These are phyloP conservation scores for Phengaris arion DNA, from an alignment of 2,888 invertebrate species.

Conservation along the genomic window DNA sequence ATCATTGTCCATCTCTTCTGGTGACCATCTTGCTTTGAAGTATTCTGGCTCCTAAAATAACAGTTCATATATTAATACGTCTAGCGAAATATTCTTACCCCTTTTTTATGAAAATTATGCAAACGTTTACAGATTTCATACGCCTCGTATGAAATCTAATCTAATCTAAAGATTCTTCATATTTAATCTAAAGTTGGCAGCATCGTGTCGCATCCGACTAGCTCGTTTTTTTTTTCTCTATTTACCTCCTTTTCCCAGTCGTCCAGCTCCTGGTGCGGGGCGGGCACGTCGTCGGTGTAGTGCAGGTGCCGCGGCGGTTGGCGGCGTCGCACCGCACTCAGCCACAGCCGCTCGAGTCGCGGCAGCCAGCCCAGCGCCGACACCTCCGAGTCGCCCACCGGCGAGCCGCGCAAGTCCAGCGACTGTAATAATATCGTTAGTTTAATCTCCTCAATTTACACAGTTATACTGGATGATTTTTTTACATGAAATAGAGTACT, in stretches of 20 bases:
- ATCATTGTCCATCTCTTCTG: slow-evolving; percentile 30
- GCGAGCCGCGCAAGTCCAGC: slow-evolving; percentile 63
- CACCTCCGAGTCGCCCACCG: slow-evolving; percentile 69
- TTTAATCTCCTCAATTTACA: no score
- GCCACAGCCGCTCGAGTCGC: slow-evolving; percentile 52
- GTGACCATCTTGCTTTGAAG: slow-evolving; percentile 42
- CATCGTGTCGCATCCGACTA: no score
- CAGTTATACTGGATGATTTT: no score
- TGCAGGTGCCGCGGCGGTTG: slow-evolving; percentile 35
- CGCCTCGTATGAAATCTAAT: no score
- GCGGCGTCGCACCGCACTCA: slow-evolving; percentile 43
- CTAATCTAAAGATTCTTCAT: no score
- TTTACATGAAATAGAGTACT: no score
- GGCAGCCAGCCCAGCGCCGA: slow-evolving; percentile 68
- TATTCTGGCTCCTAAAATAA: slow-evolving; percentile 53
- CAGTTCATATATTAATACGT: not conserved
- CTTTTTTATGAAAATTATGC: no score
- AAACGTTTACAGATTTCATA: no score
- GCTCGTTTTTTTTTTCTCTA: not conserved
- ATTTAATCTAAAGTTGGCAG: no score
- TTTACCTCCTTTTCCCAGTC: slow-evolving; percentile 55
- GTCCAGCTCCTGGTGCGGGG: slow-evolving; percentile 43
- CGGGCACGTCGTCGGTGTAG: slow-evolving; percentile 44
- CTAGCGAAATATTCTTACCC: no score
- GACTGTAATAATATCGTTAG: slow-evolving; percentile 44